A percentile compares a stretch with the other conserved stretches of the same genome.
Conservation (phyloP, 2,113 vertebrate genomes). For the Terrapene triunguis region DNA sequence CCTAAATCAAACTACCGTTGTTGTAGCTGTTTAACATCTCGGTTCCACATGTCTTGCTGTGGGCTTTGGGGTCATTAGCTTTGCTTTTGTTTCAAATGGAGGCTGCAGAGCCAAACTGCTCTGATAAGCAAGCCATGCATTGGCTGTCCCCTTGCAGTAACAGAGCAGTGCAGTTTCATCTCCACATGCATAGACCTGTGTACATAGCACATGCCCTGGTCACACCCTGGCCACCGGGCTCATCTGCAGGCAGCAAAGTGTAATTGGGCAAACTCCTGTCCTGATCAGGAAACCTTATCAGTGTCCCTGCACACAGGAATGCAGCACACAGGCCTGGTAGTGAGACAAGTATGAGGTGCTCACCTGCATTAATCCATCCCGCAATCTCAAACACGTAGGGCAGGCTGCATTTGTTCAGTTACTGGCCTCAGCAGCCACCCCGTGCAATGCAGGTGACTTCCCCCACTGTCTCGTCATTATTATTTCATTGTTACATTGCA, state of each 20-base stretch:
- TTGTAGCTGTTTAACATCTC: neutral
- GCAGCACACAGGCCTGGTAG: fast-evolving
- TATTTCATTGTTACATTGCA: neutral
- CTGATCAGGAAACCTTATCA: fast-evolving
- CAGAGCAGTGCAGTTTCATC: neutral
- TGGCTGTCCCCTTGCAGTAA: neutral
- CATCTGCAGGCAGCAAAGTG: neutral
- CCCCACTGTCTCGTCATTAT: neutral
- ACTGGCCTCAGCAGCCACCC: neutral
- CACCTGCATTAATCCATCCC: fast-evolving
- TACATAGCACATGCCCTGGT: fast-evolving
- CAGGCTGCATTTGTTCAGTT: fast-evolving
- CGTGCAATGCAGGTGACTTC: fast-evolving
- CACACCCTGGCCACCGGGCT: fast-evolving
- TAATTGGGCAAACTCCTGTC: neutral
- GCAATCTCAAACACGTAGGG: neutral
- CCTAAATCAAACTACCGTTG: neutral
- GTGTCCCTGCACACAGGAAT: neutral
- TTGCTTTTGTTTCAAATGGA: neutral
- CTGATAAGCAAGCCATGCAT: neutral
- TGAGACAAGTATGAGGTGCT: fast-evolving
- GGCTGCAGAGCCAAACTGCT: neutral
- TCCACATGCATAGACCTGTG: fast-evolving
- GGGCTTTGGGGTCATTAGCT: neutral
- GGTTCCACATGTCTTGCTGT: neutral